Conservation (phyloP, 2,797 vertebrate genomes). For the Cichlasoma orientale region DNA sequence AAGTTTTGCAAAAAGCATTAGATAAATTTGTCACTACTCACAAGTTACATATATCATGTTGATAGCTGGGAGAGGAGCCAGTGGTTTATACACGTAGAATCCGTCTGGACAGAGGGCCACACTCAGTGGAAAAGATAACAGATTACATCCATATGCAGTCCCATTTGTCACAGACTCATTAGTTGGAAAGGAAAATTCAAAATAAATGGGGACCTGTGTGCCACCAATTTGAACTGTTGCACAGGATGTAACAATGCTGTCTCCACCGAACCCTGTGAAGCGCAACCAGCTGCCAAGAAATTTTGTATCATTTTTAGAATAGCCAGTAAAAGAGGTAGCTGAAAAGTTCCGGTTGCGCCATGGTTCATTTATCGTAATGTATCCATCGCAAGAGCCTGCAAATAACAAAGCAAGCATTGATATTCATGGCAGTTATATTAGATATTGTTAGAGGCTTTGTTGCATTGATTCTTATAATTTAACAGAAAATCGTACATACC, state of each 20-base stretch:
- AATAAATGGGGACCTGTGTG: not conserved
- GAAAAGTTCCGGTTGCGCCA: not conserved
- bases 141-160: accelerated
- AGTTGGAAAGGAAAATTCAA: not conserved
- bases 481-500: conserved; percentile 33
- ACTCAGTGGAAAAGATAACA: accelerated
- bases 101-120: not conserved
- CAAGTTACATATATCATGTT: not conserved
- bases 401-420: not conserved
- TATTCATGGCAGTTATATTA: not conserved
- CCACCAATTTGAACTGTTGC: not conserved
- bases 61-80: not conserved
- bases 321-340: not conserved
- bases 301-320: not conserved
- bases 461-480: not conserved
- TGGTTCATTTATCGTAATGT: not conserved
- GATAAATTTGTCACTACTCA: not conserved
- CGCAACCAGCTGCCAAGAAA: not conserved
- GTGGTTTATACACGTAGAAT: not conserved
- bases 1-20: not conserved
- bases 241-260: not conserved
- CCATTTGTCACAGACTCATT: not conserved
- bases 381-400: conserved; percentile 18
- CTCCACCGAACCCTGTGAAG: not conserved
- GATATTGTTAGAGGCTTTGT: not conserved